These are phyloP conservation scores for Capricornis sumatraensis DNA, from an alignment of 2,113 vertebrate genomes.

Conservation along the genomic window DNA sequence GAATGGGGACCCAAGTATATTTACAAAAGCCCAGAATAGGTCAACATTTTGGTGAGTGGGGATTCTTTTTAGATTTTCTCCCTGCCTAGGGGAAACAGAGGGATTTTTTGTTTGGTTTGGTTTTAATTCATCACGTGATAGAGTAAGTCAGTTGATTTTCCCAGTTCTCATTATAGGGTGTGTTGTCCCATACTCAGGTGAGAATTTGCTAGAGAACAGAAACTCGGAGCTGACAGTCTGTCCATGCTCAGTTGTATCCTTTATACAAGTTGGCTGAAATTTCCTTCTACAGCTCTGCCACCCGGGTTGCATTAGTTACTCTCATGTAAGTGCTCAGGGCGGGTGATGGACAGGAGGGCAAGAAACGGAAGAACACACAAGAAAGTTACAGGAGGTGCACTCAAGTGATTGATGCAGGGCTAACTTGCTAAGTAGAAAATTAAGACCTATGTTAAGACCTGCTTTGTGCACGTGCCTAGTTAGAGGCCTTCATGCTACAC, in stretches of 20 bases:
- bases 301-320: neutral
- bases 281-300: neutral
- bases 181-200: neutral
- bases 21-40: neutral
- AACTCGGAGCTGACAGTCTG: neutral
- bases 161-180: neutral
- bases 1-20: neutral
- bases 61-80: neutral
- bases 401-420: neutral
- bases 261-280: neutral
- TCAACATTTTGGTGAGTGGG: no score
- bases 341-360: neutral
- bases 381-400: neutral
- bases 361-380: neutral
- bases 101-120: neutral
- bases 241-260: neutral
- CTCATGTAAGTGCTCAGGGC: slow-evolving; percentile 64
- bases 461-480: neutral
- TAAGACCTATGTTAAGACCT: neutral
- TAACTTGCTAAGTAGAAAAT: neutral
- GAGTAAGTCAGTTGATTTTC: neutral
- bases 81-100: neutral
- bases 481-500: neutral
- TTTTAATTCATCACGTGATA: neutral
- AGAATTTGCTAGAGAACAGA: neutral